phyloP scores from a whole-genome alignment of 2,113 vertebrate species.

The Xenopus tropicalis region DNA sequence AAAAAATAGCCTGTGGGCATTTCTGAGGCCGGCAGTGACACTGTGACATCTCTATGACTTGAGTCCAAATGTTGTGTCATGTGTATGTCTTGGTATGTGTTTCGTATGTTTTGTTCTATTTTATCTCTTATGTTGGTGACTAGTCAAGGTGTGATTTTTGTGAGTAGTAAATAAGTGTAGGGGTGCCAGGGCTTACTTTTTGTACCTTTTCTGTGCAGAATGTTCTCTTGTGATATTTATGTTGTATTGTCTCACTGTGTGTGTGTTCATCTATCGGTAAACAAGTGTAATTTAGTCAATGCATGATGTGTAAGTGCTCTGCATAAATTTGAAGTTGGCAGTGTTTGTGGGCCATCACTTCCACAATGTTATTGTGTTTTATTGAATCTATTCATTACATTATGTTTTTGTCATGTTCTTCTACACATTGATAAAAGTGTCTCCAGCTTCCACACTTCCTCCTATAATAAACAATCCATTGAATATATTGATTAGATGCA shows the following conservation, averaged over 20 bases:
- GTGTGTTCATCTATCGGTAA: background rate
- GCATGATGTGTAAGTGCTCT: too few relatives aligned
- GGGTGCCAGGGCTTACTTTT: background rate
- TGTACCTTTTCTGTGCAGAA: background rate
- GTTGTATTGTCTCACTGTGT: background rate
- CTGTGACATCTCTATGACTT: conserved; percentile 20
- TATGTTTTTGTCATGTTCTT: too few relatives aligned
- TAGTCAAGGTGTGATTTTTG: background rate
- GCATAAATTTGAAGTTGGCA: too few relatives aligned
- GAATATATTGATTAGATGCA: too few relatives aligned
- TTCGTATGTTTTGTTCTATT: conserved; percentile 2
- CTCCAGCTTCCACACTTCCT: background rate
- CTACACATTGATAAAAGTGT: background rate
- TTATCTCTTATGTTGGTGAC: background rate
- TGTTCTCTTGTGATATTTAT: background rate
- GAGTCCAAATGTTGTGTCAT: conserved; percentile 11
- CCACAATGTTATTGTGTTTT: too few relatives aligned
- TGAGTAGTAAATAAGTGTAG: background rate
- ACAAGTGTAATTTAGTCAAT: too few relatives aligned
- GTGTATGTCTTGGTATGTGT: conserved; percentile 13
- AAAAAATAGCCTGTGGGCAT: conserved; percentile 9
- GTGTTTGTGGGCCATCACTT: too few relatives aligned
- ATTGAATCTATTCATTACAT: too few relatives aligned
- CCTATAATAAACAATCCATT: too few relatives aligned
- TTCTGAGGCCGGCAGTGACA: conserved; percentile 36